Base-by-base conservation (phyloP, 2,888 invertebrate genomes). In the Achlya flavicornis region DNA sequence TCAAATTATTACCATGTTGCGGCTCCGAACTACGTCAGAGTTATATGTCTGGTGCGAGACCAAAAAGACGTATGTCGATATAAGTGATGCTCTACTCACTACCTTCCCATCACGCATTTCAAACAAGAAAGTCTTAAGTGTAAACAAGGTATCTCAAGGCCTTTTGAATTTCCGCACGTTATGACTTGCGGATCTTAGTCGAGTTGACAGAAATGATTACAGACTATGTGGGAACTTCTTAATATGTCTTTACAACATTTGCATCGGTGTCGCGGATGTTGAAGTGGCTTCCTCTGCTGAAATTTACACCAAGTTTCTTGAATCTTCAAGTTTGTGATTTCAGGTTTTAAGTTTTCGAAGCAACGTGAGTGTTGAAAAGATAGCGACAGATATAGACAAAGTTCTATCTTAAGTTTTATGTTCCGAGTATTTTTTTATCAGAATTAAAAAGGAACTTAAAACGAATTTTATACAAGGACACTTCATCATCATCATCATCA, bases 1-100 rank as follows among this genome's bases (percentile, higher is more conserved):
- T 93, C 91, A 91, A 93, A 92, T 93, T 92, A 93, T 92, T 90
- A 86, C 88, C 86, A 85, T 89, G 89, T 90, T 89, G 90, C 86
- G 88, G 89, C 79, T 80, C 75, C 81, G 63, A 83, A 79, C 78
- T 76, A 77, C 80, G 83, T 83, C 83, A 79, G 77, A 86, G 84
- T 84, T 78, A 67, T 72, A 74, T 73, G 62, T 63, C 6, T 60
- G 12, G 66, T 65, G 68, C 73, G 74, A 70, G 67, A 66, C 64
- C 76, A 76, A 82, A 88, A 76, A 74, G 83, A 74, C 82, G 19
- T 80, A 86, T 73, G 66, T 76, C 66, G 62, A 61, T 62, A 33
- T 57, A 64, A 75, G 63, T 67, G 69, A 70, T 69, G 66, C 61
- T 64, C 72, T 61, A 75, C 66, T 63, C 57, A 57, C 66, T 70